A percentile compares a stretch with the other conserved stretches of the same genome.
Evolutionary conservation across 2,797 vertebrate species (phyloP).

Genomic region (Xyrichtys novacula): DNA sequence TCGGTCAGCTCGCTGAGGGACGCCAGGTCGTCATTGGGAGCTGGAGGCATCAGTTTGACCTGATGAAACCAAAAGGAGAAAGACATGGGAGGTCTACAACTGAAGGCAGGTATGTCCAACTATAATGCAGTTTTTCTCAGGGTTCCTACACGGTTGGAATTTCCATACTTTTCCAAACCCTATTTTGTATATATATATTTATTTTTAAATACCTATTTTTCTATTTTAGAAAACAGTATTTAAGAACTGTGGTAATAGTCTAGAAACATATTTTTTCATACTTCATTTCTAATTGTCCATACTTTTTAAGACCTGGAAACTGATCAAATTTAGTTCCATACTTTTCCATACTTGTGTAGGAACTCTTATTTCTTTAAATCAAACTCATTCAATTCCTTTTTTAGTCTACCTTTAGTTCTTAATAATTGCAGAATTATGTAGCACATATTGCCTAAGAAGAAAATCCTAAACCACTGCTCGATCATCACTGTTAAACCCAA

Average conservation of each 20-base stretch:
- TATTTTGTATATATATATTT: no score
- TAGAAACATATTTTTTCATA: no score
- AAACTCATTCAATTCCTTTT: neutral
- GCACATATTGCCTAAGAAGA: neutral
- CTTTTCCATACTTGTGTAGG: no score
- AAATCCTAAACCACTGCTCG: neutral
- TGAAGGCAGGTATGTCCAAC: neutral
- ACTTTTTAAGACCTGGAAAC: no score
- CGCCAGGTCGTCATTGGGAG: conserved; percentile 95
- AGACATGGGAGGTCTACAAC: neutral
- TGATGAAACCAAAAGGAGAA: conserved; percentile 59
- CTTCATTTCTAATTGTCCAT: no score
- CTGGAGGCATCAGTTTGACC: conserved; percentile 95
- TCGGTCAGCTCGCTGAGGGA: conserved; percentile 95
- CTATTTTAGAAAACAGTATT: no score
- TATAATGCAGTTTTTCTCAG: neutral
- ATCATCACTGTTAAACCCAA: neutral
- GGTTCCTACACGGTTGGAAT: no score
- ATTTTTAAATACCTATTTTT: no score
- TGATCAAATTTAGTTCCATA: no score
- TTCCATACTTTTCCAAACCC: no score
- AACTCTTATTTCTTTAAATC: conserved; percentile 1
- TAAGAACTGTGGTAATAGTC: no score
- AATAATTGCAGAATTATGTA: neutral
- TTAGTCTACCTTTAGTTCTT: neutral